Percentiles rank a stretch among this genome's conserved stretches.
These are phyloP conservation scores for Gymnoscopelus braueri DNA, from an alignment of 2,797 vertebrate species.

Conservation along the genomic window DNA sequence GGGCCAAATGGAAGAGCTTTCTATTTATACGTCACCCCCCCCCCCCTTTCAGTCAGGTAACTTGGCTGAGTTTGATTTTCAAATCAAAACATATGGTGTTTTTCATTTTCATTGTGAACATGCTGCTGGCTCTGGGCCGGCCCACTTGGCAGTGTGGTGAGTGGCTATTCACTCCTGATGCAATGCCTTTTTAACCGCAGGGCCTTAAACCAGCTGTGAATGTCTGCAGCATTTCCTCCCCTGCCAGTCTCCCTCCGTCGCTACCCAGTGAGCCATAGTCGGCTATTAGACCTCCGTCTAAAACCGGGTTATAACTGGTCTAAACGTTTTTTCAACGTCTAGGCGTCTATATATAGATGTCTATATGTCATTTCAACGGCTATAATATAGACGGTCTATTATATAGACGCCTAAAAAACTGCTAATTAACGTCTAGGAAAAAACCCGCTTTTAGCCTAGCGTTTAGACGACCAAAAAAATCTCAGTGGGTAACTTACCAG, in stretches of 20 bases:
- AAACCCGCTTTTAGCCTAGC: too few relatives aligned
- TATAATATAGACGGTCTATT: too few relatives aligned
- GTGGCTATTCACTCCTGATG: slow-evolving; percentile 18
- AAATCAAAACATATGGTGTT: slow-evolving; percentile 40
- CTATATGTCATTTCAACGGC: too few relatives aligned
- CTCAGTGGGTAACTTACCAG: too few relatives aligned
- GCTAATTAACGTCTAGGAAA: too few relatives aligned
- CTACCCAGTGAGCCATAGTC: too few relatives aligned
- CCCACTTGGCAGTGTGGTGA: not conserved
- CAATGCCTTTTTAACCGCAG: slow-evolving; percentile 29
- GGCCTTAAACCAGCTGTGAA: not conserved
- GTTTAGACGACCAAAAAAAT: too few relatives aligned
- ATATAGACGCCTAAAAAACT: too few relatives aligned
- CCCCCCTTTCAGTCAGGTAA: slow-evolving; percentile 28
- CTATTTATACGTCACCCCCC: slow-evolving; percentile 34
- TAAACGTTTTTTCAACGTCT: too few relatives aligned
- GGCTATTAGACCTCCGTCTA: too few relatives aligned
- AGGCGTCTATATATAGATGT: too few relatives aligned
- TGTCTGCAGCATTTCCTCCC: not conserved
- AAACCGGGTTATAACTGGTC: too few relatives aligned
- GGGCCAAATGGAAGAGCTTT: slow-evolving; percentile 42
- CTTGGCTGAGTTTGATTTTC: slow-evolving; percentile 66
- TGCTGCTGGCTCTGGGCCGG: slow-evolving; percentile 3
- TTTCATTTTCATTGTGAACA: slow-evolving; percentile 40
- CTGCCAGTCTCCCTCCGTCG: not conserved